A percentile compares a stretch with the other conserved stretches of the same genome.
These are phyloP conservation scores for Hemiscyllium ocellatum DNA, from an alignment of 2,113 vertebrate genomes.

Conservation along the genomic window DNA sequence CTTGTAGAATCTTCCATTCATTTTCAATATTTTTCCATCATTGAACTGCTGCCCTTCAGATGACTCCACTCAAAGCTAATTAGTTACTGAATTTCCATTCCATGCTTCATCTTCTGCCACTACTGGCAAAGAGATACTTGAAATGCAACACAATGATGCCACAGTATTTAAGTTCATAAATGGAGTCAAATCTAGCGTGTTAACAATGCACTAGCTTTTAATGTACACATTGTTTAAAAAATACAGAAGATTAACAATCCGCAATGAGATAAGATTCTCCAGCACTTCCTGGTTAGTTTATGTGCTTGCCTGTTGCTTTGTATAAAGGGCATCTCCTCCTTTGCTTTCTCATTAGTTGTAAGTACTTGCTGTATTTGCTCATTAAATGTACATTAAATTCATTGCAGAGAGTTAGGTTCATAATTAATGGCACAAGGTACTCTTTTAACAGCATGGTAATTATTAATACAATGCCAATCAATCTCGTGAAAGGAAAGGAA, in stretches of 20 bases:
- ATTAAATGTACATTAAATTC: background rate
- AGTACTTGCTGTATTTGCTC: background rate
- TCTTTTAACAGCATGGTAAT: background rate
- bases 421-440: background rate
- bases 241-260: background rate
- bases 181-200: background rate
- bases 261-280: background rate
- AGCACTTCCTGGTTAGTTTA: too few species aligned
- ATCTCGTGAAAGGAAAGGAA: background rate
- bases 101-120: too few species aligned
- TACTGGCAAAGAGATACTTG: too few species aligned
- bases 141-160: too few species aligned
- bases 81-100: too few species aligned
- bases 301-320: too few species aligned
- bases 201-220: too few species aligned
- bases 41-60: too few species aligned
- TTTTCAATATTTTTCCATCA: too few species aligned
- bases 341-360: background rate
- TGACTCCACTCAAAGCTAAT: too few species aligned
- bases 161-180: background rate
- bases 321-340: too few species aligned
- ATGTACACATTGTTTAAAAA: background rate
- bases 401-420: background rate
- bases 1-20: too few species aligned
- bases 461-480: background rate